These are phyloP conservation scores for Onychostruthus taczanowskii DNA, from an alignment of 2,113 vertebrate genomes.

Conservation along the genomic window DNA sequence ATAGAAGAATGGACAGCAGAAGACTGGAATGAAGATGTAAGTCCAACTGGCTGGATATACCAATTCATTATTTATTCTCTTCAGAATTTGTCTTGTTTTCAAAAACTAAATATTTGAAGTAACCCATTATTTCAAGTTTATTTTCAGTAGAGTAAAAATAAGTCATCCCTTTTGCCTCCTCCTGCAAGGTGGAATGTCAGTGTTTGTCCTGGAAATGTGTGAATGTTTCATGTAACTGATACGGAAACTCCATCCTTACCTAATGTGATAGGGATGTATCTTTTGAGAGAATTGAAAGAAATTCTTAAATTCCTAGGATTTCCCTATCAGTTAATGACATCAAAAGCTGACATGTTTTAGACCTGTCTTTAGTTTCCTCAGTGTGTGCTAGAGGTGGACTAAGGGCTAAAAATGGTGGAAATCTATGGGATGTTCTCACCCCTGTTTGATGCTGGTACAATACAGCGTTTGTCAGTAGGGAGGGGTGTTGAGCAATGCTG, in stretches of 20 bases:
- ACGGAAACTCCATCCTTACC: neutral
- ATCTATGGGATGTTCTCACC: neutral
- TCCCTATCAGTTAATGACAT: neutral
- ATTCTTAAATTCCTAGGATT: neutral
- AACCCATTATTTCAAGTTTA: neutral
- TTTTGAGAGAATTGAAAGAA: neutral
- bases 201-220: neutral
- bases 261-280: neutral
- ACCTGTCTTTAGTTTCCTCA: neutral
- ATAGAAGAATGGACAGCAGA: conserved; percentile 93
- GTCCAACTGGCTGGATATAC: neutral
- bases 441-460: neutral
- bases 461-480: neutral
- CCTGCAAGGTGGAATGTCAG: neutral
- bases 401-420: neutral
- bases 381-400: neutral
- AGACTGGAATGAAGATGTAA: conserved; percentile 98
- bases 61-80: neutral
- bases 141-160: neutral
- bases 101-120: neutral
- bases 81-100: neutral
- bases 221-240: neutral
- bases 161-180: neutral
- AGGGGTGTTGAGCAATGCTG: neutral
- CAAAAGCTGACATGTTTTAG: neutral